phyloP scores from a whole-genome alignment of 2,113 vertebrate species.

The Eidolon helvum region DNA sequence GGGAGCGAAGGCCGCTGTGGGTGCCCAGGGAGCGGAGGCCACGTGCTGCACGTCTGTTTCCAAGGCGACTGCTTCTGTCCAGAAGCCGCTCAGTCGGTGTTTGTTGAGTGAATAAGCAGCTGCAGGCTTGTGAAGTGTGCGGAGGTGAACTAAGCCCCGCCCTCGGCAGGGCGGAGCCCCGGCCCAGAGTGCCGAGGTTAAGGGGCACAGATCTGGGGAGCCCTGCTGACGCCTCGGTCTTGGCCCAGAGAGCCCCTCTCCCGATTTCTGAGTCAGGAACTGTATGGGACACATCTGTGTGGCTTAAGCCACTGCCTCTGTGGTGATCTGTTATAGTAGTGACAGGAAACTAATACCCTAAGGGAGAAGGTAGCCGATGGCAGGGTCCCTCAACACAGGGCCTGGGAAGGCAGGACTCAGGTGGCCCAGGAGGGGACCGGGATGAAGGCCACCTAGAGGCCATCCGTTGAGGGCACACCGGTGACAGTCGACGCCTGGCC shows the following conservation, averaged over 20 bases:
- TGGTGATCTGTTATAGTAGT: too few species aligned
- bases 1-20: rapidly evolving
- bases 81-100: too few species aligned
- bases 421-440: neutral
- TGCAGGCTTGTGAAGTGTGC: rapidly evolving
- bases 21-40: neutral
- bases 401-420: rapidly evolving
- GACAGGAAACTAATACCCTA: rapidly evolving
- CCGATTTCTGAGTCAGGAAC: neutral
- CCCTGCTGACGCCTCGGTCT: neutral
- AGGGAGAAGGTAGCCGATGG: rapidly evolving
- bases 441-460: rapidly evolving
- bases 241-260: neutral
- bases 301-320: rapidly evolving
- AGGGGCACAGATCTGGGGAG: neutral
- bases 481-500: rapidly evolving
- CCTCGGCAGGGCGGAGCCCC: rapidly evolving
- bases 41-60: neutral
- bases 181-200: rapidly evolving
- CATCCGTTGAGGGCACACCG: rapidly evolving
- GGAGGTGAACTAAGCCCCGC: rapidly evolving
- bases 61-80: neutral
- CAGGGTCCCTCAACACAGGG: rapidly evolving
- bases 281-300: rapidly evolving
- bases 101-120: neutral